Evolutionary conservation across 2,113 vertebrate genomes (phyloP), one percentile per base, ranked within the genome.

Genomic region (Psettodes erumei): DNA sequence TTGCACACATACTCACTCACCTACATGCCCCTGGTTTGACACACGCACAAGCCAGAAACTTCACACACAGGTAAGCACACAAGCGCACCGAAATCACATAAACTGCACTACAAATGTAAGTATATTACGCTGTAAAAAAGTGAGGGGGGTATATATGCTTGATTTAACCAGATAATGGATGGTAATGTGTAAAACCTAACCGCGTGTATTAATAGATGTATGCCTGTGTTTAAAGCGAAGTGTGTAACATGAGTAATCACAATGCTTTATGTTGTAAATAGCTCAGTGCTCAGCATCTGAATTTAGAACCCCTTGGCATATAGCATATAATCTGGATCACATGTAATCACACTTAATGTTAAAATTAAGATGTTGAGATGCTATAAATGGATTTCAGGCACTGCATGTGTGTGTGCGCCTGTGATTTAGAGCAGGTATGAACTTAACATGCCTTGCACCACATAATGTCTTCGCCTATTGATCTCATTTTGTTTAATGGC

Each of bases 1-100:
- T 86, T 66, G 83, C 87, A 89, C 81, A 79, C 90, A 88, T 80
- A 72, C 84, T 82, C 79, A 50, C 79, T 85, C 86, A 88, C 83
- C 54, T 76, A 85, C 80, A 83, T 78, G 62, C 62, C 87, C n/a
- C 59, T 42, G n/a, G 75, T 77, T 35, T 77, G 71, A 91, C 75
- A 82, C 85, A 81, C 50, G 53, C 62, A 60, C 37, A 71, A 43
- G 38, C 33, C 9, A 27, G 33, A 30, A 65, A 51, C 68, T 40
- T 25, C 61, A 63, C 68, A 85, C 70, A 40, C 62, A 48, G 35
- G 13, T 67, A 65, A 2, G 1, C 59, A 47, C 18, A 13, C 63
- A 78, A 48, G 71, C 62, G 35, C 33, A 60, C 11, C 48, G 1
- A 70, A 30, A 45, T 61, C 53, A 37, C 42, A 69, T n/a, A 25